These are phyloP conservation scores for Callyntrura guangdongensis DNA, from an alignment of 2,888 invertebrate genomes.

Conservation along the genomic window DNA sequence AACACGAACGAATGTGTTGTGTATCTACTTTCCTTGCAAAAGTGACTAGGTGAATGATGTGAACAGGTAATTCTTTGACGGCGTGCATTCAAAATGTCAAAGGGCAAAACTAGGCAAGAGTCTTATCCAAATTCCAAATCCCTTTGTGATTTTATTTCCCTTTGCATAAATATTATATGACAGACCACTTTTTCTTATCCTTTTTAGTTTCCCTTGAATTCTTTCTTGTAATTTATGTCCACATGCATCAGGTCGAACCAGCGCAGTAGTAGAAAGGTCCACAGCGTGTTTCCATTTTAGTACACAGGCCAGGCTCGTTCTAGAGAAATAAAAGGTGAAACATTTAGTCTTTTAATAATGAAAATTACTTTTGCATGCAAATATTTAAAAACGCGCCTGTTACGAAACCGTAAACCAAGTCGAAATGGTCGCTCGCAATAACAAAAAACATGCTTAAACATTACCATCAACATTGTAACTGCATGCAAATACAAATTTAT, in stretches of 20 bases:
- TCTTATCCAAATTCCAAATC: too few species aligned
- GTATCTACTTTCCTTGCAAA: too few species aligned
- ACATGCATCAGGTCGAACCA: neutral
- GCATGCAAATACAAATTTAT: constrained; percentile 67
- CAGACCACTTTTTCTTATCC: neutral
- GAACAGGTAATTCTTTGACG: too few species aligned
- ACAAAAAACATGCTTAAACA: neutral
- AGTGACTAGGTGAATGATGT: too few species aligned
- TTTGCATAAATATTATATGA: neutral
- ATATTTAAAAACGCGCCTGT: neutral
- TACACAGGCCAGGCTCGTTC: neutral
- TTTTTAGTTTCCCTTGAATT: neutral
- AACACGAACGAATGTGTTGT: neutral
- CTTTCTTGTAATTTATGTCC: neutral
- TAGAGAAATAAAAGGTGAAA: constrained; percentile 1
- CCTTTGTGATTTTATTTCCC: too few species aligned
- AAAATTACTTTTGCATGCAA: constrained; percentile 15
- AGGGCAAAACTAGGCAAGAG: neutral
- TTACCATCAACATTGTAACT: neutral
- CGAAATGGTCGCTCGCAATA: neutral
- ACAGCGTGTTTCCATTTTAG: neutral
- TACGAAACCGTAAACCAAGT: too few species aligned
- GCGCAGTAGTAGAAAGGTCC: neutral
- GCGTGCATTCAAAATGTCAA: neutral
- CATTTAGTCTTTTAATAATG: neutral